Base-by-base conservation (phyloP, 2,113 vertebrate genomes). In the Corapipo altera region DNA sequence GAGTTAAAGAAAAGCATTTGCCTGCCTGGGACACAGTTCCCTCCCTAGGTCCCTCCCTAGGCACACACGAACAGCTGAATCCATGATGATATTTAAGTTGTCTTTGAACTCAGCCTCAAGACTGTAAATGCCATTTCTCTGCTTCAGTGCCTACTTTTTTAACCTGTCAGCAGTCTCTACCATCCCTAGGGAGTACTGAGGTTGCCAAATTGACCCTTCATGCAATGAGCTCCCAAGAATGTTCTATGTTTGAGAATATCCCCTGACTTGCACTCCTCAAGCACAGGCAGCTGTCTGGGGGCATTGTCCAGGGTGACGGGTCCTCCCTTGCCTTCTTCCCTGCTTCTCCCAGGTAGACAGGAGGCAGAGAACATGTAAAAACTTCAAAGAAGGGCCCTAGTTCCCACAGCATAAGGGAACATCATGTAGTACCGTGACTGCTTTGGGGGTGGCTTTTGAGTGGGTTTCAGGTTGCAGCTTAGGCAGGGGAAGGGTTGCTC, bases 51-150 rank as follows among this genome's bases (percentile, higher is more conserved):
- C 12, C 86, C 64, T 92, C 44, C 55, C 0, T 2, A 74, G 37
- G n/a, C 49, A 85, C 1, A 2, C 22, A 79, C 22, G 66, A 35
- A 9, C 2, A 3, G 30, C 39, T 77, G 66, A 69, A 88, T 89
- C 65, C 39, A 28, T 48, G 28, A 41, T 0, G 9, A 62, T 75
- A 81, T 88, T 94, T 88, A 66, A 74, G 27, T 57, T 86, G 26
- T 59, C 83, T 93, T 93, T 93, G 88, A 95, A 94, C 94, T 79
- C 51, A 32, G 37, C 44, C 55, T 80, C 17, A 66, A 73, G 33
- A 33, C 43, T 76, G 8, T 58, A 90, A 94, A 94, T 76, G 51
- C 8, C 41, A 66, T 80, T 90, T 80, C 46, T 58, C 59, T 59
- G n/a, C 39, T 58, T 51, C 35, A 74, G 39, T 49, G 19, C 20